Conservation (phyloP, 1,140 invertebrate species). For the Achroia grisella region DNA sequence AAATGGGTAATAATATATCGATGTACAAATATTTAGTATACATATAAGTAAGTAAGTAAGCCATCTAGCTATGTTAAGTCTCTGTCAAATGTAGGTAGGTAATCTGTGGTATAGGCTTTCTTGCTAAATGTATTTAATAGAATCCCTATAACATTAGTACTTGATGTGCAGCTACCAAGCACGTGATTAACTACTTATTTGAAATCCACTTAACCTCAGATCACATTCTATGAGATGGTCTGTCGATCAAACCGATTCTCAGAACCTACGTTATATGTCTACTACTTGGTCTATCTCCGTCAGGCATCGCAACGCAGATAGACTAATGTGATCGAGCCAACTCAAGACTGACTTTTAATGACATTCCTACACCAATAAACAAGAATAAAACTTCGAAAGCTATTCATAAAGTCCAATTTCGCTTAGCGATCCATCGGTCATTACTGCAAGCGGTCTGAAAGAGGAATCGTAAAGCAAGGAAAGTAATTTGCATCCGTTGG, state of each 20-base stretch:
- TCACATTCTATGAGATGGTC: too few relatives aligned
- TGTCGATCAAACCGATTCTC: not conserved
- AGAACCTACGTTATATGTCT: not conserved
- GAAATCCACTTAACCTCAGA: too few relatives aligned
- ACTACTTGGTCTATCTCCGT: not conserved
- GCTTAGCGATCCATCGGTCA: not conserved
- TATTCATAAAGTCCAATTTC: not conserved
- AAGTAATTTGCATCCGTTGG: slow-evolving; percentile 50
- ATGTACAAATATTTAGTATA: too few relatives aligned
- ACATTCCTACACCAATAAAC: slow-evolving; percentile 1
- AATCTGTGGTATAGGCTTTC: too few relatives aligned
- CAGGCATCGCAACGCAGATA: not conserved
- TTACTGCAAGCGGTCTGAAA: slow-evolving; percentile 8
- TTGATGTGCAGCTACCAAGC: too few relatives aligned
- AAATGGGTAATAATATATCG: too few relatives aligned
- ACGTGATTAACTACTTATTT: too few relatives aligned
- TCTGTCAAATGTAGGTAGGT: too few relatives aligned
- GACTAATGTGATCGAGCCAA: not conserved
- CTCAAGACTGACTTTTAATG: slow-evolving; percentile 7
- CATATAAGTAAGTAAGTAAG: too few relatives aligned
- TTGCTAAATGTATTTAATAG: too few relatives aligned
- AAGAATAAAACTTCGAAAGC: not conserved
- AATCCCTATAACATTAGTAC: too few relatives aligned
- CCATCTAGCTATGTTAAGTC: too few relatives aligned
- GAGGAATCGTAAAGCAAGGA: slow-evolving; percentile 40